Evolutionary conservation across 2,113 vertebrate genomes (phyloP), one percentile per base, ranked within the genome.

Genomic region (Charadrius vociferus): DNA sequence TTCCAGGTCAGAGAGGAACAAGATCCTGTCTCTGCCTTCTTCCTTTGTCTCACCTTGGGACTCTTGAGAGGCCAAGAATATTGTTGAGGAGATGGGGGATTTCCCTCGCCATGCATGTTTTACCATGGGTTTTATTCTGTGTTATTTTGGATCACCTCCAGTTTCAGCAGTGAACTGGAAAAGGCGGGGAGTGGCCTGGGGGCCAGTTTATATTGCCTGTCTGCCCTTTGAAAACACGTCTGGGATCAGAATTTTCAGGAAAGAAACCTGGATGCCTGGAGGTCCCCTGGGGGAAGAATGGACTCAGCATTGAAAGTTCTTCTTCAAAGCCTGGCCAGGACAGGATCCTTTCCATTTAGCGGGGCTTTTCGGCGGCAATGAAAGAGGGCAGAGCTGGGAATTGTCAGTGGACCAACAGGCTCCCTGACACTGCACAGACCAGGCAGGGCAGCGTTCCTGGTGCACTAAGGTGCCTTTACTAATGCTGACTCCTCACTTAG

Each of bases 1-100:
- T 99, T 93, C 98, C 99, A 99, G 99, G 99, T 99, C 89, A 98
- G 98, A 82, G 61, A 71, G 17, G 12, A 78, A 34, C 16, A 72
- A 53, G 15, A 68, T 53, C 58, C 34, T 45, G 6, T 73, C n/a
- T 71, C 49, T 66, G 50, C 12, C n/a, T 84, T 66, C 81, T 94
- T 62, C 23, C 6, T 12, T 39, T 89, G 23, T 56, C 32, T 78
- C 24, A 41, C 34, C 41, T 72, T 62, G 65, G n/a, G n/a, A 47
- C 56, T 72, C 78, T 45, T 32, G 75, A 81, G 36, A 81, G 55
- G 18, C 75, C 34, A 75, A 81, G 41, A 78, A 34, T 59, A 26
- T 84, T 78, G 21, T 79, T 87, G 37, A 85, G 47, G 36, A 90
- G 50, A 70, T 45, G 24, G 18, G 32, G 26, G 9, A 29, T 90